Conservation (phyloP, 2,888 invertebrate genomes). For the Chrysolina americana region DNA sequence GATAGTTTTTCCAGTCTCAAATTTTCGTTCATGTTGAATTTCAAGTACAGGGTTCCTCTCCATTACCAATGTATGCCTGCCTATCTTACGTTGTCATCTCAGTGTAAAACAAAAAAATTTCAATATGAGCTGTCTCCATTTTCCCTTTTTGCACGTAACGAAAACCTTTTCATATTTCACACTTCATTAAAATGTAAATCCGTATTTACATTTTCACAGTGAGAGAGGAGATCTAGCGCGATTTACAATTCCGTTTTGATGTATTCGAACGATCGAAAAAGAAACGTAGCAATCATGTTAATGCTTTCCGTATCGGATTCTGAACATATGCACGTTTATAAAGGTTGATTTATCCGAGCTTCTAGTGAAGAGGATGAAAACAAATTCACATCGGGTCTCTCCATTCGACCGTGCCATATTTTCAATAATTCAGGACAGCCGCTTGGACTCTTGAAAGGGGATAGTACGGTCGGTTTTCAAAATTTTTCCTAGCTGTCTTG, state of each 20-base stretch:
- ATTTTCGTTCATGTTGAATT: background rate
- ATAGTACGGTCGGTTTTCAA: background rate
- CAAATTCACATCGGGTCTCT: conserved; percentile 6
- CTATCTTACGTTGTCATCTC: background rate
- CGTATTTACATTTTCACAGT: conserved; percentile 15
- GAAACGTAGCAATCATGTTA: conserved; percentile 49
- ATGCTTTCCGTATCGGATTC: conserved; percentile 42
- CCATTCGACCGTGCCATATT: conserved; percentile 9
- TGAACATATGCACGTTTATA: conserved; percentile 34
- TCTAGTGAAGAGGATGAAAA: conserved; percentile 6
- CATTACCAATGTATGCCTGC: background rate
- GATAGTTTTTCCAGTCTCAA: no score
- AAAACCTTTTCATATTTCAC: conserved; percentile 15
- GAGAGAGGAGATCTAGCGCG: conserved; percentile 15
- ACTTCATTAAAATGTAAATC: conserved; percentile 22
- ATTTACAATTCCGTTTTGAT: conserved; percentile 38
- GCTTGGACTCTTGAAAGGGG: background rate
- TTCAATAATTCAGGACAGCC: conserved; percentile 8
- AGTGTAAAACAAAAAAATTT: background rate
- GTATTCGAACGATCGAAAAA: conserved; percentile 38
- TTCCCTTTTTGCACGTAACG: background rate
- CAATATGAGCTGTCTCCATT: background rate
- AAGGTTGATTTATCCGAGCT: conserved; percentile 34
- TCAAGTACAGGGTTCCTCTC: background rate
- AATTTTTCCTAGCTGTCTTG: background rate